Evolutionary conservation across 92 coral and sea anemone genomes (phyloP).

Genomic region (Parazoanthus darwini): DNA sequence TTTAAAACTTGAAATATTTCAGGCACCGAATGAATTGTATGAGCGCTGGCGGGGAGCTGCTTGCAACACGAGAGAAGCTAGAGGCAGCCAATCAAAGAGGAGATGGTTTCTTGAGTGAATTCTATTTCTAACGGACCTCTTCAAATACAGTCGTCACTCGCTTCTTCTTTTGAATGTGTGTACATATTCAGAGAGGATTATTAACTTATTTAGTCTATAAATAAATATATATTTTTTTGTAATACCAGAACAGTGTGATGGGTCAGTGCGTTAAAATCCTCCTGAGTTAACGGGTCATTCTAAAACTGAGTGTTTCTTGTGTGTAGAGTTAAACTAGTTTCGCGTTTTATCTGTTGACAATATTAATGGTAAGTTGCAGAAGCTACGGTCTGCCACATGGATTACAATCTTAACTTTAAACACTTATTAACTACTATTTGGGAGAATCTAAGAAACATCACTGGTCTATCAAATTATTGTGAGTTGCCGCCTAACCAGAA

Average conservation of each 20-base stretch:
- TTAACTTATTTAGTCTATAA: neutral
- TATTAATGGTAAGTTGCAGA: too few relatives aligned
- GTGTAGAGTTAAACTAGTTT: neutral
- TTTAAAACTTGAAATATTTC: neutral
- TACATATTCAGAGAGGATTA: neutral
- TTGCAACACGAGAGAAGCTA: slow-evolving; percentile 84
- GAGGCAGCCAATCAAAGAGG: slow-evolving; percentile 58
- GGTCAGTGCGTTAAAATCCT: neutral
- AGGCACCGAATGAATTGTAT: slow-evolving; percentile 99
- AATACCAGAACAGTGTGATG: neutral
- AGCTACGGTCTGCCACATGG: too few relatives aligned
- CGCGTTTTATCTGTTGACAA: too few relatives aligned
- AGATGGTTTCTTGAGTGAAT: slow-evolving; percentile 92
- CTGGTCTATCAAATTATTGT: too few relatives aligned
- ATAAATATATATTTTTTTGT: too few relatives aligned
- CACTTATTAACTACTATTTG: too few relatives aligned
- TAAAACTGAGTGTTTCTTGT: too few relatives aligned
- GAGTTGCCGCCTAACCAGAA: too few relatives aligned
- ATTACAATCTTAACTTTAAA: too few relatives aligned
- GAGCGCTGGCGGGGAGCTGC: slow-evolving; percentile 68
- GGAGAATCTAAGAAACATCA: too few relatives aligned
- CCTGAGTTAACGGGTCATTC: neutral
- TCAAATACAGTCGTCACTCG: neutral
- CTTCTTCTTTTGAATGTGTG: neutral
- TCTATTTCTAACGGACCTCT: slow-evolving; percentile 61